Conservation (phyloP, 2,797 vertebrate species). For the Lates japonicus region DNA sequence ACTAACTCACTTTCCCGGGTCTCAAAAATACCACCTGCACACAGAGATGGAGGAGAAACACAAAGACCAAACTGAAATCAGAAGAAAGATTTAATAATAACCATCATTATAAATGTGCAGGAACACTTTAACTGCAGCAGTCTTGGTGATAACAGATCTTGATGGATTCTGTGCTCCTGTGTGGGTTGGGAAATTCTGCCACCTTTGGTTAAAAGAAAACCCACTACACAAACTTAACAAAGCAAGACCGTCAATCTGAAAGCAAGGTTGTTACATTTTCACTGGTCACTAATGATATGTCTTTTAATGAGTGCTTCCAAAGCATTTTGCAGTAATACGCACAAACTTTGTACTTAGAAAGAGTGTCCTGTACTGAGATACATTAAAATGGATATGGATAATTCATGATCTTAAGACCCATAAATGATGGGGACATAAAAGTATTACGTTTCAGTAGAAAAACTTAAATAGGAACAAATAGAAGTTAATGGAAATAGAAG, state of each 20-base stretch:
- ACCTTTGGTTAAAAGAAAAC: slow-evolving; percentile 4
- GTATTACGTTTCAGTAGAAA: background rate
- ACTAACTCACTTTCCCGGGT: slow-evolving; percentile 95
- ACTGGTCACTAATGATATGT: background rate
- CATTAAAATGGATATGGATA: background rate
- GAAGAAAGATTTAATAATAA: background rate
- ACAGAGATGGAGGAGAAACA: slow-evolving; percentile 30
- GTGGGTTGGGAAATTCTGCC: background rate
- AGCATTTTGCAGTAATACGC: background rate
- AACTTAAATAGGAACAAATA: background rate
- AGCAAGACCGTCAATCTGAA: background rate
- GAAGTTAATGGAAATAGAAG: background rate
- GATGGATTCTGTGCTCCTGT: background rate
- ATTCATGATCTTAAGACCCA: background rate
- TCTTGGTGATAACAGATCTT: background rate
- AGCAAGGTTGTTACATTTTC: background rate
- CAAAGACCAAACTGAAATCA: background rate
- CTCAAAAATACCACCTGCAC: slow-evolving; percentile 97
- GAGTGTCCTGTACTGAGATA: background rate
- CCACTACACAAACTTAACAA: background rate
- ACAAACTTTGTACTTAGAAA: background rate
- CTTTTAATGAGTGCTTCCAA: background rate
- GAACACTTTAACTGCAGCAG: background rate
- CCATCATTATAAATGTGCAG: background rate
- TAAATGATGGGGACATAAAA: background rate